phyloP scores from a whole-genome alignment of 2,113 vertebrate species.

The Phalacrocorax aristotelis region DNA sequence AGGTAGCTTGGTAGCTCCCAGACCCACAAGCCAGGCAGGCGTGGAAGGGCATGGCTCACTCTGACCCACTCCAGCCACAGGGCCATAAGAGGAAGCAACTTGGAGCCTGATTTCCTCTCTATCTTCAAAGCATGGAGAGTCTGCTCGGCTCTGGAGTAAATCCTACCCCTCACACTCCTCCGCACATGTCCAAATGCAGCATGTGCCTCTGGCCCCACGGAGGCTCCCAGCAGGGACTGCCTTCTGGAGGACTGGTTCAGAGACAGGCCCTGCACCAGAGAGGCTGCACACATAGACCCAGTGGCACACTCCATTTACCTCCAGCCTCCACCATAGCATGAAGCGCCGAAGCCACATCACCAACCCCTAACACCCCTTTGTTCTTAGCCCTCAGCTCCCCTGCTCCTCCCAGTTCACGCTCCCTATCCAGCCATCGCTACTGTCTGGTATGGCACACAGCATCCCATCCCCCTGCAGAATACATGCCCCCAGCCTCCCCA shows the following conservation, averaged over 20 bases:
- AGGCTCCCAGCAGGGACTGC: accelerated
- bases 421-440: not conserved
- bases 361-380: too few relatives aligned
- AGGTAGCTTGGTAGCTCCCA: not conserved
- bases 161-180: not conserved
- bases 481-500: not conserved
- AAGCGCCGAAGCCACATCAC: not conserved
- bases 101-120: not conserved
- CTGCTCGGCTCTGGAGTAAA: not conserved
- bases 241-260: not conserved
- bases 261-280: not conserved
- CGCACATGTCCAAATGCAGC: accelerated
- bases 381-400: not conserved
- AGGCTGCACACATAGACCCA: not conserved
- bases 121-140: not conserved
- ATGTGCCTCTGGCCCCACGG: not conserved
- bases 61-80: not conserved
- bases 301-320: not conserved
- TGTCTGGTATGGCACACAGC: not conserved
- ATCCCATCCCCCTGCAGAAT: too few relatives aligned
- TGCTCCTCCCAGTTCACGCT: not conserved
- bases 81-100: constrained; percentile 28
- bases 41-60: not conserved
- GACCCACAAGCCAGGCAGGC: not conserved
- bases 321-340: not conserved